These are phyloP conservation scores for Propithecus coquereli DNA, from an alignment of 2,113 vertebrate species.

Conservation along the genomic window DNA sequence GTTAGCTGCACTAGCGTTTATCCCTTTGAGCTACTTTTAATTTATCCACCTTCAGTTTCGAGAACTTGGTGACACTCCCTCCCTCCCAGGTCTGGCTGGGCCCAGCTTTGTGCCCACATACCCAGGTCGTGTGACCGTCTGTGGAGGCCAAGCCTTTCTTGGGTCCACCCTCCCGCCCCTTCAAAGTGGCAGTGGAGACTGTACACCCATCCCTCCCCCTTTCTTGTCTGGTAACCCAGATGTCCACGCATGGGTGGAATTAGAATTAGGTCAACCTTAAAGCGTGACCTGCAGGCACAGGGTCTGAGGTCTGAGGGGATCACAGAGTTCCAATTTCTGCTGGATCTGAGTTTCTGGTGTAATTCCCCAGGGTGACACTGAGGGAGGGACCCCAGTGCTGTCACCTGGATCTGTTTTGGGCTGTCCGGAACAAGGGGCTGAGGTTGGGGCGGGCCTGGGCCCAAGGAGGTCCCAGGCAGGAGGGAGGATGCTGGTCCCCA, in stretches of 20 bases:
- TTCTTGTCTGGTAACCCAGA: not conserved
- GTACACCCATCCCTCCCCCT: not conserved
- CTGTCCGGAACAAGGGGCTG: not conserved
- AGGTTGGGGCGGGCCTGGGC: not conserved
- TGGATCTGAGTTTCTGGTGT: not conserved
- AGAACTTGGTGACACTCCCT: not conserved
- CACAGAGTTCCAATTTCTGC: not conserved
- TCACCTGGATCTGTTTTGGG: not conserved
- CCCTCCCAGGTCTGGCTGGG: not conserved
- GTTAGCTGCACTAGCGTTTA: accelerated
- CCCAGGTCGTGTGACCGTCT: accelerated
- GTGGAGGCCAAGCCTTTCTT: not conserved
- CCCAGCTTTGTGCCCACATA: not conserved
- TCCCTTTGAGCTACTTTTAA: not conserved
- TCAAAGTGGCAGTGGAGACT: no score
- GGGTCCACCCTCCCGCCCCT: not conserved
- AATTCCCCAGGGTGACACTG: not conserved
- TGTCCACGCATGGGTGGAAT: accelerated
- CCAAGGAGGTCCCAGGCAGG: not conserved
- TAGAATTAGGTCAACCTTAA: not conserved
- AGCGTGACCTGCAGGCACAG: no score
- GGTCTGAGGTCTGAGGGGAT: not conserved
- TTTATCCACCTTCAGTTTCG: not conserved
- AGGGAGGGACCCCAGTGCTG: not conserved
- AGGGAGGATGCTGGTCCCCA: not conserved